phyloP scores from a whole-genome alignment of 2,888 invertebrate genomes.

The Leptinotarsa rubiginosa region DNA sequence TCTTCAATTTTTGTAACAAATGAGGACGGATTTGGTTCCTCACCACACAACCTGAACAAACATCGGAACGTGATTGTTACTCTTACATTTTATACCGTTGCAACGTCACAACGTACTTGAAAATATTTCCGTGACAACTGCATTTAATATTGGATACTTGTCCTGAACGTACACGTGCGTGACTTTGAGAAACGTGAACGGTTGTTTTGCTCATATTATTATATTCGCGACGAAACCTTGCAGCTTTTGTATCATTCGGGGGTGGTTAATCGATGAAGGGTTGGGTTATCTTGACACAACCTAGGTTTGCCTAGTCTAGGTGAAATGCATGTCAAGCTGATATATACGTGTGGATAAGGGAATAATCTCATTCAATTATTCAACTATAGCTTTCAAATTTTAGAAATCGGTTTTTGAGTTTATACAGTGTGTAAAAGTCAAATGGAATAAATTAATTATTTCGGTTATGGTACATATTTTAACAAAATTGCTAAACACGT shows the following conservation, averaged over 20 bases:
- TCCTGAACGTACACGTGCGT: constrained; percentile 34
- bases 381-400: no score
- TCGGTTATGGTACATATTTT: no score
- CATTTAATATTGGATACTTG: constrained; percentile 32
- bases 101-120: background rate
- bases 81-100: background rate
- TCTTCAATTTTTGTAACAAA: no score
- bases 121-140: constrained; percentile 14
- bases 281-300: no score
- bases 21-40: background rate
- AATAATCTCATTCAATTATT: no score
- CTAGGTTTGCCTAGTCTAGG: no score
- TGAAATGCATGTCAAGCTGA: no score
- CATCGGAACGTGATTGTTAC: background rate
- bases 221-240: constrained; percentile 2
- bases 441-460: no score
- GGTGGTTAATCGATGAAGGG: background rate
- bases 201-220: constrained; percentile 19
- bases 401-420: no score
- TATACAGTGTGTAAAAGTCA: no score
- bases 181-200: constrained; percentile 39
- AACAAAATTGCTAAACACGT: no score
- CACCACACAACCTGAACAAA: background rate
- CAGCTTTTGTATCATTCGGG: background rate
- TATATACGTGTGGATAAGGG: no score